Conservation (phyloP, 2,113 vertebrate species). For the Triplophysa siluroides region DNA sequence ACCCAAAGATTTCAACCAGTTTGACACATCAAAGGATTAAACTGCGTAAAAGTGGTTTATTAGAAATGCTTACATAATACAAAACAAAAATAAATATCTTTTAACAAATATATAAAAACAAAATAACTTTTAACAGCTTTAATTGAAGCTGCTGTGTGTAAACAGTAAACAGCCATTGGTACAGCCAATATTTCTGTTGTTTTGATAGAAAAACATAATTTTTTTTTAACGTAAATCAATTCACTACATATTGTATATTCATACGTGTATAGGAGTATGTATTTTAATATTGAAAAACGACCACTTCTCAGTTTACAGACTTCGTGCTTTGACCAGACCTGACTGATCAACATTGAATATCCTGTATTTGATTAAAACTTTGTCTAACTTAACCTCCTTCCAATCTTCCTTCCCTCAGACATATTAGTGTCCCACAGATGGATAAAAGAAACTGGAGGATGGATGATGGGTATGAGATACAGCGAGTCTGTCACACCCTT, state of each 20-base stretch:
- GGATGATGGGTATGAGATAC: slow-evolving; percentile 6
- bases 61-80: not conserved
- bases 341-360: slow-evolving; percentile 8
- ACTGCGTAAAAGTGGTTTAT: not conserved
- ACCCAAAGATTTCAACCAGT: not conserved
- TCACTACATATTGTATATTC: no score
- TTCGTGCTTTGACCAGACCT: not conserved
- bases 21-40: not conserved
- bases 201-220: no score
- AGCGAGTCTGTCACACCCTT: not conserved
- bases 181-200: no score
- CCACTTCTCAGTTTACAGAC: not conserved
- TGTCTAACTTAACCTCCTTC: not conserved
- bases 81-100: not conserved
- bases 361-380: slow-evolving; percentile 23
- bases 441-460: not conserved
- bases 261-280: no score
- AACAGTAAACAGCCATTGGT: no score
- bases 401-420: not conserved
- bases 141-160: no score
- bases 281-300: not conserved
- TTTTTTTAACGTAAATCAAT: no score
- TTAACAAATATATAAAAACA: no score
- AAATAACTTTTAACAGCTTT: no score
- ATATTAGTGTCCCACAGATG: not conserved